These are phyloP conservation scores for Sandelia bainsii DNA, from an alignment of 2,797 vertebrate genomes.

Conservation along the genomic window DNA sequence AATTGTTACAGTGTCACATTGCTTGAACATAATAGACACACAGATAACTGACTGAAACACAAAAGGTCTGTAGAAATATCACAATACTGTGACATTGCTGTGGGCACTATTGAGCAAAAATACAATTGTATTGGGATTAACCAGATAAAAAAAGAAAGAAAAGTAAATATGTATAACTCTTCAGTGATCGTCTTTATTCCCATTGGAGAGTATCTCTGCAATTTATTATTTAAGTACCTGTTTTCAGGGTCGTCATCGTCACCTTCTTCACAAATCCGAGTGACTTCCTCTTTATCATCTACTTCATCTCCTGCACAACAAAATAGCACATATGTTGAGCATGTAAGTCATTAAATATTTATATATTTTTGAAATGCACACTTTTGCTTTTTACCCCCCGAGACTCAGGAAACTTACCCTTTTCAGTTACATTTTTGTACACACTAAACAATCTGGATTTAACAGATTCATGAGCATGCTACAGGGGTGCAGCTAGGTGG, in stretches of 20 bases:
- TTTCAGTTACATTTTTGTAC: too few species aligned
- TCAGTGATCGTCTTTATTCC: too few species aligned
- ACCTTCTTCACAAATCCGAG: constrained; percentile 88
- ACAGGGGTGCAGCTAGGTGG: too few species aligned
- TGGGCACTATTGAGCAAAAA: too few species aligned
- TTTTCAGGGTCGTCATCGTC: constrained; percentile 94
- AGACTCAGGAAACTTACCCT: background rate
- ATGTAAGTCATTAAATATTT: background rate
- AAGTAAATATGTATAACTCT: background rate
- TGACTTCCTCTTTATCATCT: constrained; percentile 83
- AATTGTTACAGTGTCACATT: too few species aligned
- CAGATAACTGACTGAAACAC: too few species aligned
- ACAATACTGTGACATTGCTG: too few species aligned
- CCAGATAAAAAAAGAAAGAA: too few species aligned
- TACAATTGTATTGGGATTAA: too few species aligned
- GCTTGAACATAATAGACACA: too few species aligned
- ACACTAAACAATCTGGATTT: background rate
- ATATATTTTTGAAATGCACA: background rate
- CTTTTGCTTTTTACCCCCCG: background rate
- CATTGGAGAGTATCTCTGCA: background rate
- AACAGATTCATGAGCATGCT: background rate
- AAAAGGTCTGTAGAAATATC: too few species aligned
- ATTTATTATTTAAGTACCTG: constrained; percentile 85
- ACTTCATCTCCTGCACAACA: constrained; percentile 90
- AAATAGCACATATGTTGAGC: background rate